Evolutionary conservation across 2,888 invertebrate species (phyloP).

Genomic region (Resseliella maxima): DNA sequence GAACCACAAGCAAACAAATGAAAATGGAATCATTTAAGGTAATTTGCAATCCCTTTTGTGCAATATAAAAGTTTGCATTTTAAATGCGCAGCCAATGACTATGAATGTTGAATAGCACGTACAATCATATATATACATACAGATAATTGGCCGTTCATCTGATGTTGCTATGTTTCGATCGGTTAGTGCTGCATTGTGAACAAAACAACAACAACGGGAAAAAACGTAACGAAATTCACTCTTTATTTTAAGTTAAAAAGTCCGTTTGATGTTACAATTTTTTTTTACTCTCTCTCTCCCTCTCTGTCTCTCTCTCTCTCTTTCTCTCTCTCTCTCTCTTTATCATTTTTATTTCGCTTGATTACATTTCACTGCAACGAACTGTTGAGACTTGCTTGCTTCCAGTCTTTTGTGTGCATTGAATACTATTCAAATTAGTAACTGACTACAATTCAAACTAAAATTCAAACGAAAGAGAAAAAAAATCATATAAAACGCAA

Average conservation of each 20-base stretch:
- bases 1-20: not conserved
- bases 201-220: not conserved
- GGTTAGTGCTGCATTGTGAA: not conserved
- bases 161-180: not conserved
- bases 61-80: constrained; percentile 45
- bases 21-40: constrained; percentile 34
- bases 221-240: not conserved
- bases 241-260: not conserved
- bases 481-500: not conserved
- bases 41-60: constrained; percentile 28
- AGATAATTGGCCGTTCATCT: not conserved
- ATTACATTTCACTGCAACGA: not conserved
- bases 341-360: not conserved
- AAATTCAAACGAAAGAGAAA: not conserved
- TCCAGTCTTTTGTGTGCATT: not conserved
- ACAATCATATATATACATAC: not conserved
- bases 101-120: not conserved
- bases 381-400: not conserved
- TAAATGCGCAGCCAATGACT: constrained; percentile 12
- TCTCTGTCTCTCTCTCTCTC: too few relatives aligned
- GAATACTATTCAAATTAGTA: constrained; percentile 16
- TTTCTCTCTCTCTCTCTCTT: too few relatives aligned
- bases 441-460: not conserved
- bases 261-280: not conserved
- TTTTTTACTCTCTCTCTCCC: too few relatives aligned